Evolutionary conservation across 2,888 invertebrate species (phyloP), one percentile per base, ranked within the genome.

Genomic region (Cylindroiulus punctatus): DNA sequence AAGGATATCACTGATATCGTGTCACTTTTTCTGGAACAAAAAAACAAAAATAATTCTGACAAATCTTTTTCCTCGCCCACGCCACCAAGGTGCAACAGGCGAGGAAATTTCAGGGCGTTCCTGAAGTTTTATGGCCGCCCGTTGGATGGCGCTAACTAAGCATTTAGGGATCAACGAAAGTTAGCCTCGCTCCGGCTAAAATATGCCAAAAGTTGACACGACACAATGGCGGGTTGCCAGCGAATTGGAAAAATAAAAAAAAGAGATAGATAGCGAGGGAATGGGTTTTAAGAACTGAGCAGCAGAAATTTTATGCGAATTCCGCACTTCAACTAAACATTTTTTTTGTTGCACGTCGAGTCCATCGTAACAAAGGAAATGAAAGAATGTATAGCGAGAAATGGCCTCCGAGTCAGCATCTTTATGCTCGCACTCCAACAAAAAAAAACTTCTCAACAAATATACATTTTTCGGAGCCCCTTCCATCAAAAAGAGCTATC

Each of bases 301-400:
- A 83, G 83, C 83, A 44, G 36, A 83, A 83, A 83, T 83, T 83
- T 83, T 83, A 83, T 83, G 83, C 83, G 83, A 83, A 83, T 83
- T 83, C 83, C 83, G 83, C 44, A 40, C 40, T 83, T 83, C 83
- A 83, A 44, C 83, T 40, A 40, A 83, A 83, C 19, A n/a, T 83
- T 83, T 44, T 82, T 76, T 83, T 83, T 3, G 22, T 42, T 83
- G 26, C 83, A 83, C 22, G 40, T 44, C 40, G 22, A n/a, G 40
- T 40, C 40, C 40, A 83, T 19, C 36, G 44, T 26, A 83, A 83
- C 83, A 83, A 83, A 83, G 42, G 83, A 83, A 83, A 83, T 44
- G 40, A 44, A 83, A 83, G 83, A 83, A 83, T 83, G 83, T 83
- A n/a, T n/a, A 83, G 44, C 42, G 82, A 42, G 19, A 82, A n/a